Evolutionary conservation across 1,140 invertebrate genomes (phyloP), one percentile per base, ranked within the genome.

Genomic region (Druon quercuslanigerum): DNA sequence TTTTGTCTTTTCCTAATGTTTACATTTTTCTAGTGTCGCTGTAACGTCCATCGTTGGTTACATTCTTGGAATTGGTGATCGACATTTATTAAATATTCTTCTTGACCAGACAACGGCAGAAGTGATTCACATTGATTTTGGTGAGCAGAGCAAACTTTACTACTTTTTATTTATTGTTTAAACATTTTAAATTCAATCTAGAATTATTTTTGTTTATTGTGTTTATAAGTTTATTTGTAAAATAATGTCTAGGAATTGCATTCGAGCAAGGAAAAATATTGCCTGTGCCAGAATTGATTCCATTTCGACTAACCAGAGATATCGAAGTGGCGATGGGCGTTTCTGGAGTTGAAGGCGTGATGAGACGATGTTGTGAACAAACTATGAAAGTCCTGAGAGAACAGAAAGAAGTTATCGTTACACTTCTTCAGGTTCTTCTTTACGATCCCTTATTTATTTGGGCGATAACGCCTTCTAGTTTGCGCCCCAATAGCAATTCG

Each of bases 111-210:
- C 89, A 19, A 97, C 96, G 12, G 98, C 96, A 9, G 97, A 99
- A 93, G 93, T 99, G 0, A 94, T 99, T 75, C 98, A 99, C 86
- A 99, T 99, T 86, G 98, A 99, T 93, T 96, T 98, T 86, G 97
- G 96, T 96, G 92, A 92, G 84, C 11, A 8, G 11, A 46, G 40
- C 9, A 77, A 12, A 56, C 14, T 72, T 50, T 51, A 0, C 16
- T 20, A 19, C 52, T 17, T 50, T 16, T 71, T n/a, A 71, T 71
- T n/a, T 50, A 13, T 52, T 72, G 20, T 33, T 51, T 75, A 51
- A 70, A 20, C 11, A 60, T 72, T 73, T 33, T 19, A 46, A 19
- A 46, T 76, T 6, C 50, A 72, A 51, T 16, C 19, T 12, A 11
- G 11, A 46, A 8, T 46, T 46, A 1, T 46, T 46, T 46, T 46